phyloP scores from a whole-genome alignment of 2,797 vertebrate genomes.

The Coranthus polyacanthus region DNA sequence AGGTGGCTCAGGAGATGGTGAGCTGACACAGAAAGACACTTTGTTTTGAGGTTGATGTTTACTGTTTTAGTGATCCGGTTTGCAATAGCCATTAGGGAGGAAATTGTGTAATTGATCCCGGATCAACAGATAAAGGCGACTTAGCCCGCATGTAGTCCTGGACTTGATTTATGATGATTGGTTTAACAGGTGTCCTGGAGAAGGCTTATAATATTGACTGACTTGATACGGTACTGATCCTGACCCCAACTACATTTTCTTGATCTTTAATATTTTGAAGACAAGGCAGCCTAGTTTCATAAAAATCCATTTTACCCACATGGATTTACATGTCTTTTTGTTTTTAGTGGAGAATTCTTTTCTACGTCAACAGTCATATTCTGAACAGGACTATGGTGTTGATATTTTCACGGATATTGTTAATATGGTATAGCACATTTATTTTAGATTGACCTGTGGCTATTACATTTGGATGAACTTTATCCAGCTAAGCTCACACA shows the following conservation, averaged over 20 bases:
- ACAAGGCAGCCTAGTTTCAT: too few relatives aligned
- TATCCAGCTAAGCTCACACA: neutral
- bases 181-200: slow-evolving; percentile 1
- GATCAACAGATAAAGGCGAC: slow-evolving; percentile 36
- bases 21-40: slow-evolving; percentile 32
- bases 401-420: too few relatives aligned
- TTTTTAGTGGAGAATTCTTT: too few relatives aligned
- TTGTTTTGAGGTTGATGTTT: neutral
- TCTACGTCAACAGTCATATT: neutral
- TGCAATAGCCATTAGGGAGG: slow-evolving; percentile 39
- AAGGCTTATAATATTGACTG: neutral
- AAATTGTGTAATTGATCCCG: slow-evolving; percentile 49
- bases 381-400: neutral
- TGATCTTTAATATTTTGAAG: too few relatives aligned
- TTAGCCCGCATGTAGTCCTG: neutral
- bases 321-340: too few relatives aligned
- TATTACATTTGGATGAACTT: neutral
- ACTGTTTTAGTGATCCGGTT: slow-evolving; percentile 12
- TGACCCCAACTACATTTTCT: neutral
- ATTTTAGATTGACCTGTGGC: neutral
- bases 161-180: slow-evolving; percentile 38
- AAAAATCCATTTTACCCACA: too few relatives aligned
- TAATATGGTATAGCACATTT: neutral
- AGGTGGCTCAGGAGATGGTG: slow-evolving; percentile 99
- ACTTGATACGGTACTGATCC: slow-evolving; percentile 1